These are phyloP conservation scores for Diabrotica undecimpunctata DNA, from an alignment of 1,140 invertebrate species.

Conservation along the genomic window DNA sequence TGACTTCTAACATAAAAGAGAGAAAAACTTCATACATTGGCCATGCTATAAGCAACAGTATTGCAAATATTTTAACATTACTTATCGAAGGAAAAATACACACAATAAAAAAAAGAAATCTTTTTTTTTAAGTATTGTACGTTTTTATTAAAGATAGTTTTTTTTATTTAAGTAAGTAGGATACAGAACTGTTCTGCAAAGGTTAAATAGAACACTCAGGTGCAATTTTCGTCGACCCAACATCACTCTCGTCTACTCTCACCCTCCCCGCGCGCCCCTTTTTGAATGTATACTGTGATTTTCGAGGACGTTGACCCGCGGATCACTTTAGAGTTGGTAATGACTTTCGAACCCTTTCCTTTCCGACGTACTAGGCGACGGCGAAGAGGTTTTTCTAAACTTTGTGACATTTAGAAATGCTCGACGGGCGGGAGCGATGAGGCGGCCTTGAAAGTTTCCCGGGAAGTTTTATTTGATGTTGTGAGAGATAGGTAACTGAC, in stretches of 20 bases:
- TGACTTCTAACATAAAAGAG: too few relatives aligned
- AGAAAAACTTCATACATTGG: too few relatives aligned
- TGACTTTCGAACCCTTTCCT: not conserved
- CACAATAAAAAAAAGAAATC: too few relatives aligned
- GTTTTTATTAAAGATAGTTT: too few relatives aligned
- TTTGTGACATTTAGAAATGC: not conserved
- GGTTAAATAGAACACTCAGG: not conserved
- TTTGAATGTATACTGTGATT: not conserved
- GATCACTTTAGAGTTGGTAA: not conserved
- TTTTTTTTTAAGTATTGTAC: too few relatives aligned
- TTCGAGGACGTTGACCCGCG: conserved; percentile 20
- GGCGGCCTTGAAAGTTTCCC: not conserved
- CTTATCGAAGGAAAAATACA: too few relatives aligned
- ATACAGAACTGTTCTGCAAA: too few relatives aligned
- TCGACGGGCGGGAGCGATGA: not conserved
- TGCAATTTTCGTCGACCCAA: not conserved
- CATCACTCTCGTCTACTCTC: not conserved
- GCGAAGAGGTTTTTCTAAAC: not conserved
- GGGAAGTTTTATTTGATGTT: not conserved
- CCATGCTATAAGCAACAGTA: too few relatives aligned
- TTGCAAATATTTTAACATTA: too few relatives aligned
- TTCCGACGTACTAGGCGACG: not conserved
- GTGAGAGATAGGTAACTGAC: not conserved
- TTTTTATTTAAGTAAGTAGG: too few relatives aligned
- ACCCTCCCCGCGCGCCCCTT: not conserved